phyloP scores from a whole-genome alignment of 2,113 vertebrate genomes.

The Odobenus rosmarus region DNA sequence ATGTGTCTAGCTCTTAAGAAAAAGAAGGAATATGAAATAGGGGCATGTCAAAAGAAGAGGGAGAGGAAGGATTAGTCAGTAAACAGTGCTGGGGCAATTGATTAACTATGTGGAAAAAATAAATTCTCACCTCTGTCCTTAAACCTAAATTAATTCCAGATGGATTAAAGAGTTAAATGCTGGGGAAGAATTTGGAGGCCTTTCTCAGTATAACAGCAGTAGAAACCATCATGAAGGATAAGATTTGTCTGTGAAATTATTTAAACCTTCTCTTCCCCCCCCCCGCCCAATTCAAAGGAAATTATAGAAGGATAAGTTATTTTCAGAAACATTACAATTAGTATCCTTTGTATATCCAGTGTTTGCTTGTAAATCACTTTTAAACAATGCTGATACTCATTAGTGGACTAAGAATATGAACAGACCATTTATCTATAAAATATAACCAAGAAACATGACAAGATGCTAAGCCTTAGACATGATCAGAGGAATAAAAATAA shows the following conservation, averaged over 20 bases:
- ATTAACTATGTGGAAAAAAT: conserved; percentile 72
- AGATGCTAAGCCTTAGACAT: conserved; percentile 29
- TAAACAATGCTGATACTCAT: background rate
- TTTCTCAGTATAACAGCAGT: conserved; percentile 39
- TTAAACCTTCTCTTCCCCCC: conserved; percentile 37
- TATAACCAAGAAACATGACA: background rate
- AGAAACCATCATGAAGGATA: conserved; percentile 32
- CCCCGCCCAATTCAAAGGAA: conserved; percentile 40
- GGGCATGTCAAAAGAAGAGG: conserved; percentile 10
- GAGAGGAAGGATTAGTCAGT: conserved; percentile 49
- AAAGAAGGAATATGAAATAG: background rate
- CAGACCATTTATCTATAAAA: conserved; percentile 41
- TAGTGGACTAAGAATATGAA: background rate
- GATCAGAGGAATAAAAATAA: conserved; percentile 15
- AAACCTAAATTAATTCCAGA: conserved; percentile 67
- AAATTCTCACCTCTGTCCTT: conserved; percentile 69
- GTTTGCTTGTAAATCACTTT: conserved; percentile 33
- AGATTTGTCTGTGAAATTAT: conserved; percentile 47
- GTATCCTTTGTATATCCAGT: background rate
- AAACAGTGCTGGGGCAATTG: conserved; percentile 50
- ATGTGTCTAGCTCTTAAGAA: background rate
- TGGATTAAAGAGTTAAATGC: conserved; percentile 69
- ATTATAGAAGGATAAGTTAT: conserved; percentile 37
- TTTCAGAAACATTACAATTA: conserved; percentile 43
- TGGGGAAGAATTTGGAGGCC: background rate